Conservation (phyloP, 2,888 invertebrate species). For the Melieria omissa region DNA sequence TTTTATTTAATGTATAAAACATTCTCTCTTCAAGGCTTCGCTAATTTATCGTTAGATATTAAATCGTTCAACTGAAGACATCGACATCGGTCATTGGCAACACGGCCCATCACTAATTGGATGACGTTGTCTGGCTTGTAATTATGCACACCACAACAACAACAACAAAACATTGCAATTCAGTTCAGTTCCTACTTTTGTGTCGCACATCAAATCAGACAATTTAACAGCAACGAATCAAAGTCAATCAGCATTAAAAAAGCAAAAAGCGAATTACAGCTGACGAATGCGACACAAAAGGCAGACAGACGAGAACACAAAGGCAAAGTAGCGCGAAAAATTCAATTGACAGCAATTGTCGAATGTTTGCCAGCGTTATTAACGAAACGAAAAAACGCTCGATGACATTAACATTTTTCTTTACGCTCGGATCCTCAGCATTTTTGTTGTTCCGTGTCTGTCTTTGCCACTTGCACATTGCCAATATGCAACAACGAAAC, state of each 20-base stretch:
- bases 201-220: background rate
- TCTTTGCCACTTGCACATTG: no score
- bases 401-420: background rate
- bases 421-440: no score
- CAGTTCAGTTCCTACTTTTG: background rate
- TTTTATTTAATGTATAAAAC: no score
- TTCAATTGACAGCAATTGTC: conserved; percentile 43
- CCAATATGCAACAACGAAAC: background rate
- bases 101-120: no score
- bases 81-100: no score
- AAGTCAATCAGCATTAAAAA: conserved; percentile 3
- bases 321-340: conserved; percentile 26
- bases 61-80: no score
- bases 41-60: no score
- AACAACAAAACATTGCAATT: no score
- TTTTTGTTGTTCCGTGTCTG: no score
- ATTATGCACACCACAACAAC: no score
- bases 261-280: conserved; percentile 26
- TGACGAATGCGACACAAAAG: conserved; percentile 6
- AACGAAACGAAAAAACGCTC: background rate
- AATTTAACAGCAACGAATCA: conserved; percentile 1
- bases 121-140: no score
- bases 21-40: no score
- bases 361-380: conserved; percentile 40
- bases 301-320: conserved; percentile 1